Evolutionary conservation across 2,797 vertebrate species (phyloP).

Genomic region (Florisuga fusca): DNA sequence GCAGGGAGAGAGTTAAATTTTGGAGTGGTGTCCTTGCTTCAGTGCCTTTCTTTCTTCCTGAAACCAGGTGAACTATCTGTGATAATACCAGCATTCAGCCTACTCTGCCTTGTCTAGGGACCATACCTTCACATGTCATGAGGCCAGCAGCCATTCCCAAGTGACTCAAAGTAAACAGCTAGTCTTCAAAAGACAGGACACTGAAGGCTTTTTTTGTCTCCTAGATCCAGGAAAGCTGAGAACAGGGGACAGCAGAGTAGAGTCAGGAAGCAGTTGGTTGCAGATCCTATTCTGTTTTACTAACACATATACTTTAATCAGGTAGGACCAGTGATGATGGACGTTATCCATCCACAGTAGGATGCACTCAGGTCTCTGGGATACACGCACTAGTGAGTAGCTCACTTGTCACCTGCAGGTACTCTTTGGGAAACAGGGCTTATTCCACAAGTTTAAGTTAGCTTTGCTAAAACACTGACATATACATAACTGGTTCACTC

Average conservation of each 20-base stretch:
- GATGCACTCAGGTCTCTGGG: not conserved
- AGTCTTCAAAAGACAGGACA: not conserved
- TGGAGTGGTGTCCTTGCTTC: not conserved
- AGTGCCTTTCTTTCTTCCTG: not conserved
- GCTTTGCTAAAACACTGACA: not conserved
- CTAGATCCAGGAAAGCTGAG: not conserved
- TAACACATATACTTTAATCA: not conserved
- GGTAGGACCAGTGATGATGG: not conserved
- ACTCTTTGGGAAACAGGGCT: not conserved
- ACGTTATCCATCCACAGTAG: not conserved
- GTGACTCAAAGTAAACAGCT: not conserved
- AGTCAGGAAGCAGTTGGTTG: not conserved
- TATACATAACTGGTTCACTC: not conserved
- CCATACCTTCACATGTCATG: not conserved
- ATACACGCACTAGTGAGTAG: not conserved
- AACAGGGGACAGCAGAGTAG: not conserved
- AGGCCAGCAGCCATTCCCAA: not conserved
- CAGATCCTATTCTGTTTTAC: not conserved
- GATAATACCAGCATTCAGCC: not conserved
- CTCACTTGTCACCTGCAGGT: not conserved
- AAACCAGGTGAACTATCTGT: not conserved
- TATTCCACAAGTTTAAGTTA: not conserved
- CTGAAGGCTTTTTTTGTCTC: not conserved
- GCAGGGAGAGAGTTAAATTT: not conserved
- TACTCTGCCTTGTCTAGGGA: not conserved